phyloP scores from a whole-genome alignment of 35 echinoderm and acorn worm species.

The Ptychodera flava region DNA sequence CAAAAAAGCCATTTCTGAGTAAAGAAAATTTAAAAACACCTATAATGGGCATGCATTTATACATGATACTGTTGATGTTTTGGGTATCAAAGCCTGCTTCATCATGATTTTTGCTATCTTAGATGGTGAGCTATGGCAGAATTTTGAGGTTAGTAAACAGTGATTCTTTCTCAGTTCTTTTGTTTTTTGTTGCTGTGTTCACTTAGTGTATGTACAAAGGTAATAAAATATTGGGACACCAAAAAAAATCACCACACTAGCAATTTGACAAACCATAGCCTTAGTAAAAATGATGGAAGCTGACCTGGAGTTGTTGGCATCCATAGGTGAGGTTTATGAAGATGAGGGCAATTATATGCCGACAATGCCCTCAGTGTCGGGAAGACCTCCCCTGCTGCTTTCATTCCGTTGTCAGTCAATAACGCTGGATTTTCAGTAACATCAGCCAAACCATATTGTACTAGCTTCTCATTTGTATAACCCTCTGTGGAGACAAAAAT shows the following conservation, averaged over 20 bases:
- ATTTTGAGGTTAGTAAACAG: too few relatives aligned
- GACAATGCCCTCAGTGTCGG: constrained; percentile 12
- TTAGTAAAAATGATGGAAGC: too few relatives aligned
- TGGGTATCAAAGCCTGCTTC: too few relatives aligned
- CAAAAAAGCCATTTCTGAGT: too few relatives aligned
- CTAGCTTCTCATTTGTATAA: not conserved
- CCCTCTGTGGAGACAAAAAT: not conserved
- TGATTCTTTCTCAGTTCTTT: too few relatives aligned
- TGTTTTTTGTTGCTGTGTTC: too few relatives aligned
- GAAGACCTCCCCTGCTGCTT: constrained; percentile 21
- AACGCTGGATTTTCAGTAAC: constrained; percentile 27
- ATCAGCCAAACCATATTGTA: constrained; percentile 24
- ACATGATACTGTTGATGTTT: too few relatives aligned
- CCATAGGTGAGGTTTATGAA: constrained; percentile 29
- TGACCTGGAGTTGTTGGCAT: not conserved
- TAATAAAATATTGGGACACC: not conserved
- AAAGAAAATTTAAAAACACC: too few relatives aligned
- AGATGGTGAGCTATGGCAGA: too few relatives aligned
- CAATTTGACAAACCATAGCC: not conserved
- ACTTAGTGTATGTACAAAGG: too few relatives aligned
- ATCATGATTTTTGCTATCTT: too few relatives aligned
- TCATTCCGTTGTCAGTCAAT: constrained; percentile 40
- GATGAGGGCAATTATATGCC: constrained; percentile 45
- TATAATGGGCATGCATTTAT: too few relatives aligned
- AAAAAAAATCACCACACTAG: not conserved